phyloP scores from a whole-genome alignment of 92 coral and sea anemone species.

The Isaurus tuberculatus region DNA sequence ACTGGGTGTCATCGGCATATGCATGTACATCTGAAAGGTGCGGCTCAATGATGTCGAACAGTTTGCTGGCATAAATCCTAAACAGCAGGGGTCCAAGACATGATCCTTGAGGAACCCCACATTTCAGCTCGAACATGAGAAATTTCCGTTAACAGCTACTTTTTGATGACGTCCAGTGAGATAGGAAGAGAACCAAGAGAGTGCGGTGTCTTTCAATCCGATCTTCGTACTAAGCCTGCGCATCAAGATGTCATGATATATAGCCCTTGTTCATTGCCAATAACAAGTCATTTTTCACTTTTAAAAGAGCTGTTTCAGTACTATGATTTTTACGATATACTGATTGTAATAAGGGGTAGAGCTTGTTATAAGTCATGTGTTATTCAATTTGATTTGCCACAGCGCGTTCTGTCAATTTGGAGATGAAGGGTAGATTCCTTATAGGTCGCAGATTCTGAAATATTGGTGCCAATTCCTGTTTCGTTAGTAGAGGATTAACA shows the following conservation, averaged over 20 bases:
- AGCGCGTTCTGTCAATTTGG: neutral
- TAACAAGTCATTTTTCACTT: no score
- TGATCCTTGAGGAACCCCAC: constrained; percentile 25
- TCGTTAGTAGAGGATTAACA: neutral
- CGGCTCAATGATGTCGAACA: neutral
- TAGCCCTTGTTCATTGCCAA: constrained; percentile 21
- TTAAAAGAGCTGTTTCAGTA: constrained; percentile 8
- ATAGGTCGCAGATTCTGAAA: neutral
- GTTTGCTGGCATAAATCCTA: neutral
- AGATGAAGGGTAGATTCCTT: neutral
- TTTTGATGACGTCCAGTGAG: neutral
- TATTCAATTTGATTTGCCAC: constrained; percentile 21
- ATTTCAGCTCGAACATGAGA: constrained; percentile 10
- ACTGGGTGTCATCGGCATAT: no score
- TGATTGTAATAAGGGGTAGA: constrained; percentile 24
- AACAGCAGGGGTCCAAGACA: constrained; percentile 18
- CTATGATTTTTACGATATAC: constrained; percentile 15
- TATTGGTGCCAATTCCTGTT: constrained; percentile 15
- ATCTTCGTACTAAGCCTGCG: neutral
- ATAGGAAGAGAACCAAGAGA: constrained; percentile 31
- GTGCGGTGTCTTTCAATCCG: constrained; percentile 11
- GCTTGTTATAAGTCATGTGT: no score
- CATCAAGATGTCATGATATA: constrained; percentile 11
- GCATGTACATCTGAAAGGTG: neutral
- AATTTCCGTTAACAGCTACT: neutral